A percentile compares a stretch with the other conserved stretches of the same genome.
phyloP scores from a whole-genome alignment of 1,140 invertebrate species.

The Papilio polyxenes region DNA sequence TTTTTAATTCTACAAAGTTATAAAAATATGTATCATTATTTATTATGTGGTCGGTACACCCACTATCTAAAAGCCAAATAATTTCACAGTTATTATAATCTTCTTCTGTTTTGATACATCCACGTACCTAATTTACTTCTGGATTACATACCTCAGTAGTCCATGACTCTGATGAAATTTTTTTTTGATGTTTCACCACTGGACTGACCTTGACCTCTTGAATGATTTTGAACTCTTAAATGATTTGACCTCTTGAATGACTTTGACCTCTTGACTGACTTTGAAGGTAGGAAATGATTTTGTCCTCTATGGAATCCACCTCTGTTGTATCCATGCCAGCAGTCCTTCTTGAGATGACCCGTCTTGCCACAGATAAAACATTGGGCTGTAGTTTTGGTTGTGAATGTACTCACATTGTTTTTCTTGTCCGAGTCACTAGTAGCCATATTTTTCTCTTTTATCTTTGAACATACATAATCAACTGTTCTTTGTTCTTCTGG shows the following conservation, averaged over 20 bases:
- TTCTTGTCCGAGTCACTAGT: slow-evolving; percentile 46
- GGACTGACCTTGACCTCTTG: slow-evolving; percentile 45
- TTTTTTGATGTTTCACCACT: slow-evolving; percentile 45
- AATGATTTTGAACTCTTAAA: no score
- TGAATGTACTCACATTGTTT: slow-evolving; percentile 54
- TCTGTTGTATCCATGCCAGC: slow-evolving; percentile 51
- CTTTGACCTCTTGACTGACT: no score
- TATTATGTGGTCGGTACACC: no score
- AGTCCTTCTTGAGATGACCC: slow-evolving; percentile 57
- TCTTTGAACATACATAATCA: slow-evolving; percentile 69
- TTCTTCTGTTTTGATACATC: slow-evolving; percentile 46
- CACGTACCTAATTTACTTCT: slow-evolving; percentile 50
- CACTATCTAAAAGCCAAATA: no score
- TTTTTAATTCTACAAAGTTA: neutral
- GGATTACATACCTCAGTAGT: slow-evolving; percentile 38
- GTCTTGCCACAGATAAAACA: slow-evolving; percentile 59
- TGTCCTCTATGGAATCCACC: slow-evolving; percentile 46
- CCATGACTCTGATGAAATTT: slow-evolving; percentile 49
- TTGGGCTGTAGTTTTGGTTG: slow-evolving; percentile 49
- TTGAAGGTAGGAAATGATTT: slow-evolving; percentile 42
- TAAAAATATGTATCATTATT: no score
- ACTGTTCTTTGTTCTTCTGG: slow-evolving; percentile 66
- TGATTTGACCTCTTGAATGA: no score
- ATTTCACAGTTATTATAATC: no score
- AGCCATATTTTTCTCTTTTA: slow-evolving; percentile 62